These are phyloP conservation scores for Hydrophis major DNA, from an alignment of 2,797 vertebrate genomes.

Conservation along the genomic window DNA sequence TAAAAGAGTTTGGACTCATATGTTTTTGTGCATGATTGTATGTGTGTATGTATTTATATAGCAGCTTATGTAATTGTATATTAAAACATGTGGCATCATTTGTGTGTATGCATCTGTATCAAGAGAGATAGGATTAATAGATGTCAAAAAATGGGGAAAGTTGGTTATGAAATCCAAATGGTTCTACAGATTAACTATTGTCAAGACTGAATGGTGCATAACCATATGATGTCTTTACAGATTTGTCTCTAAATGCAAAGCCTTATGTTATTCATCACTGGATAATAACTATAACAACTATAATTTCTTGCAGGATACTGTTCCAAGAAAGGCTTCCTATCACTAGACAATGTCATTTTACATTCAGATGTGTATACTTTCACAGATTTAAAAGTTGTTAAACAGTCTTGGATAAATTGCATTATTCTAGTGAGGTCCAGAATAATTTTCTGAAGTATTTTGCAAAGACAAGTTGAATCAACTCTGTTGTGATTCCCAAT, in stretches of 20 bases:
- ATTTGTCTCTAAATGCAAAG: constrained; percentile 73
- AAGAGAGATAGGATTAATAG: background rate
- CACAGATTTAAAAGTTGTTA: constrained; percentile 69
- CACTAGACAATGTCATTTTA: constrained; percentile 70
- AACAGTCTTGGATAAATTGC: constrained; percentile 63
- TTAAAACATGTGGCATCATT: background rate
- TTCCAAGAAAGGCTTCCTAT: constrained; percentile 75
- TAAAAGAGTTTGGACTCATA: background rate
- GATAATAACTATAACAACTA: constrained; percentile 42
- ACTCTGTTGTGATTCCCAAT: constrained; percentile 61
- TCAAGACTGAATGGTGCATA: constrained; percentile 56
- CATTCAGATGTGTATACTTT: constrained; percentile 58
- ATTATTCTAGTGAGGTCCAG: constrained; percentile 69
- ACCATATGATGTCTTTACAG: constrained; percentile 62
- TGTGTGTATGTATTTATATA: background rate
- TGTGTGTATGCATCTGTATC: background rate
- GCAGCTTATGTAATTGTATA: background rate
- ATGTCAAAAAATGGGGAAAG: constrained; percentile 33
- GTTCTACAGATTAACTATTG: constrained; percentile 64
- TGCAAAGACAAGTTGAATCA: constrained; percentile 79
- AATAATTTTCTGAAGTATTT: constrained; percentile 77
- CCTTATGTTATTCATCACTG: constrained; percentile 69
- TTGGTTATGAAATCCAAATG: constrained; percentile 37
- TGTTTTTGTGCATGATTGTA: background rate
- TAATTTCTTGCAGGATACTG: constrained; percentile 75